Conservation (phyloP, 2,888 invertebrate species). For the Macrosiphum euphorbiae region DNA sequence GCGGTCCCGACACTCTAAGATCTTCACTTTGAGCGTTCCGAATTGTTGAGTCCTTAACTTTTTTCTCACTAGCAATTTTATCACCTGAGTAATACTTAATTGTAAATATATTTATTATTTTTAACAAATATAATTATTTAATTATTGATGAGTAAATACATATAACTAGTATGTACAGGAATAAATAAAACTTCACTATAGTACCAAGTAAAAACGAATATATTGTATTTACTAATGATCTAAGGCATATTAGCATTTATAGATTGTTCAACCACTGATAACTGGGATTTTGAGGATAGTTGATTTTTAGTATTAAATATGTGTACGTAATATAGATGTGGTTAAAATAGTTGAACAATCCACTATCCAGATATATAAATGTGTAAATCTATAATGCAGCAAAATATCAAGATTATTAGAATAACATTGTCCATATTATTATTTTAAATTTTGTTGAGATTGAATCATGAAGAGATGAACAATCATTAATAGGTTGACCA, state of each 20-base stretch:
- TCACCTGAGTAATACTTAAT: constrained; percentile 22
- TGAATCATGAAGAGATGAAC: not conserved
- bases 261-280: no score
- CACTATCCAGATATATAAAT: not conserved
- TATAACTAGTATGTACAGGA: not conserved
- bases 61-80: constrained; percentile 49
- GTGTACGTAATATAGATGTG: not conserved
- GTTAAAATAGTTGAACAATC: not conserved
- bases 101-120: not conserved
- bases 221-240: not conserved
- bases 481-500: not conserved
- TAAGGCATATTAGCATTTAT: not conserved
- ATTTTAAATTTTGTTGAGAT: not conserved
- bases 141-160: not conserved
- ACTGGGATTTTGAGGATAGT: not conserved
- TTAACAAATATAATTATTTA: not conserved
- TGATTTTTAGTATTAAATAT: not conserved
- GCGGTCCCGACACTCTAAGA: constrained; percentile 21
- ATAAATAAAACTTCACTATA: not conserved
- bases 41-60: constrained; percentile 27
- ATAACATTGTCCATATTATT: not conserved
- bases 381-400: not conserved
- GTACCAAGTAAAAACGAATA: not conserved
- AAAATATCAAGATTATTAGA: not conserved
- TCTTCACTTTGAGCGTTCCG: not conserved